These are phyloP conservation scores for Drosophila burlai DNA, from an alignment of 1,140 invertebrate genomes.

Conservation along the genomic window DNA sequence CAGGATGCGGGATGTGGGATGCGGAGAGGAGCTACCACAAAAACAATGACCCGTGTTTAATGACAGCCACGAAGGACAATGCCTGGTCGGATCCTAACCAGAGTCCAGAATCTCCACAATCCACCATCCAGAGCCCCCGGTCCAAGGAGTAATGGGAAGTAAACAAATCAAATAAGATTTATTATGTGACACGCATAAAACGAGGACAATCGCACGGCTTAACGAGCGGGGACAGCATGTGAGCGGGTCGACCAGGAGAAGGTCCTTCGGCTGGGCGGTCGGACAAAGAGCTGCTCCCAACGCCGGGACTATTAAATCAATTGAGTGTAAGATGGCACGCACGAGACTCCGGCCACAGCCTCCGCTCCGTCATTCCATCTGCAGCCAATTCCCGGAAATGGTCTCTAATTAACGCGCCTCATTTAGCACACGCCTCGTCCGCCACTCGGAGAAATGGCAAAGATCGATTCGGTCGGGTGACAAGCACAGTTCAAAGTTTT, in stretches of 20 bases:
- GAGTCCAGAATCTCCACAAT: constrained; percentile 13
- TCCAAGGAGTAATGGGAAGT: constrained; percentile 51
- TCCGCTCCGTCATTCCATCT: constrained; percentile 23
- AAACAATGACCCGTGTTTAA: constrained; percentile 69
- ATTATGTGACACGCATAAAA: constrained; percentile 84
- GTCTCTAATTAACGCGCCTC: constrained; percentile 74
- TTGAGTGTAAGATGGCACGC: constrained; percentile 81
- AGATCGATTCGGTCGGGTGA: constrained; percentile 24
- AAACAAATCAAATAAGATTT: constrained; percentile 84
- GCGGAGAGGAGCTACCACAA: constrained; percentile 7
- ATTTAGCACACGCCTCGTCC: constrained; percentile 60
- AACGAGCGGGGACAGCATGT: constrained; percentile 20
- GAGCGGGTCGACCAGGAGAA: not conserved
- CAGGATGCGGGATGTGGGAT: not conserved
- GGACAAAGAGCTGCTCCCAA: constrained; percentile 55
- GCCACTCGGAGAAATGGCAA: constrained; percentile 31
- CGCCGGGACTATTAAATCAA: constrained; percentile 75
- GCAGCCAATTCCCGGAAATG: constrained; percentile 58
- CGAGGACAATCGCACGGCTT: constrained; percentile 54
- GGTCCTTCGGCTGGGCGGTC: not conserved
- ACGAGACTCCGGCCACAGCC: constrained; percentile 34
- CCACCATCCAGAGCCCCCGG: not conserved
- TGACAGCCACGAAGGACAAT: constrained; percentile 57
- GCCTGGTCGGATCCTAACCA: constrained; percentile 11
- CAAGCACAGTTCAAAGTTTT: constrained; percentile 20